Evolutionary conservation across 1,140 invertebrate genomes (phyloP), one percentile per base, ranked within the genome.

Genomic region (Drosophila lacteicornis): DNA sequence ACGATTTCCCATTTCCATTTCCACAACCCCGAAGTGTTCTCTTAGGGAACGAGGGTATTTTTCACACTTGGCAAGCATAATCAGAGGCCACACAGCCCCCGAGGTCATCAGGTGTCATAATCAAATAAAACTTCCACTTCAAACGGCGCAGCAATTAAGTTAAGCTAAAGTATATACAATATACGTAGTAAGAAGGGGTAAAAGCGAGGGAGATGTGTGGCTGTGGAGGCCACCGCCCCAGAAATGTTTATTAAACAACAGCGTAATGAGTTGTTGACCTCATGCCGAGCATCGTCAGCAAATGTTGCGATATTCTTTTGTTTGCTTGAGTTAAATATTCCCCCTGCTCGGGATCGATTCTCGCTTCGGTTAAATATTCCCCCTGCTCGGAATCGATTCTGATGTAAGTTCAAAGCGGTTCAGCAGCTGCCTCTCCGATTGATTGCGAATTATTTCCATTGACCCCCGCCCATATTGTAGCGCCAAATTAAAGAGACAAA

Each of bases 101-200:
- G 55, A 70, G 75, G 75, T 69, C 75, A 70, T 47, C 51, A 70
- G 65, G 75, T 78, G 75, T 78, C 75, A 78, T 78, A 78, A 78
- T 78, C 75, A 70, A 78, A 78, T 78, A 78, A 43, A 63, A 38
- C 49, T 49, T 59, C 38, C 56, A 60, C 75, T 56, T 68, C 43
- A 73, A 59, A 38, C 43, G 42, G 22, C 38, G 8, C 40, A 36
- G 56, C 51, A 78, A 78, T 78, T 77, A 77, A 63, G 47, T 57
- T 43, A 27, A 25, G 25, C 30, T 27, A 36, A 66, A 8, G 22
- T 13, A 42, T 27, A 38, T 11, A 36, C 11, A 36, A 43, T 36
- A 36, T 9, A 36, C 4, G 8, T 38, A 38, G 13, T 43, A 47
- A 36, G 43, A 61, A 30, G 22, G 19, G 12, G 11, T 43, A 15